These are phyloP conservation scores for Chinchilla lanigera DNA, from an alignment of 2,113 vertebrate genomes.

Conservation along the genomic window DNA sequence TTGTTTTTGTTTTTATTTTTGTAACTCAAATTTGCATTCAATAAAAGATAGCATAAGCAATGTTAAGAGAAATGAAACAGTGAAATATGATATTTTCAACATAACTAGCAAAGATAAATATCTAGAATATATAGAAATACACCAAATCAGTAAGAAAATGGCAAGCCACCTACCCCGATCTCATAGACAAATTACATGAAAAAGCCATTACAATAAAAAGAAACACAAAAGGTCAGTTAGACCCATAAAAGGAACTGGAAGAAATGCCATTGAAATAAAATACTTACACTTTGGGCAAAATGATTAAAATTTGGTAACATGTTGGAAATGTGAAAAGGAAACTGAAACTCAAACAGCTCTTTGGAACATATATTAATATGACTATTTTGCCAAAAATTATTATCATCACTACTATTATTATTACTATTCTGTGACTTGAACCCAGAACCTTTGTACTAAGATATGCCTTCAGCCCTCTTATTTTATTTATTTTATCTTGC, in stretches of 20 bases:
- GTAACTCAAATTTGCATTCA: background rate
- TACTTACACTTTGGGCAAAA: background rate
- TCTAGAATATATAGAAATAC: background rate
- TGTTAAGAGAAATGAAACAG: background rate
- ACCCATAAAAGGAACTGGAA: background rate
- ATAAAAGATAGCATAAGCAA: background rate
- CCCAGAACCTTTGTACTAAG: background rate
- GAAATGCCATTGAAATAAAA: constrained; percentile 30
- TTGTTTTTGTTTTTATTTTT: background rate
- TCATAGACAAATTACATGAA: background rate
- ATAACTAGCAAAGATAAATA: background rate
- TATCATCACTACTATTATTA: background rate
- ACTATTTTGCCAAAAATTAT: background rate
- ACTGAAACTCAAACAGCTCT: background rate
- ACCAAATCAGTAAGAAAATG: constrained; percentile 53
- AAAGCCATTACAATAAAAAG: background rate
- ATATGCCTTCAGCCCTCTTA: background rate
- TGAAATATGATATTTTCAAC: background rate
- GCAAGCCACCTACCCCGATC: background rate
- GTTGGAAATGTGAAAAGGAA: background rate
- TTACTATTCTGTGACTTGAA: background rate
- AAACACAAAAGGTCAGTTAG: background rate
- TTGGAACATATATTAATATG: background rate
- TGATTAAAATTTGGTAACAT: background rate
- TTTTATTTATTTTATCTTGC: background rate